These are phyloP conservation scores for Agonum fuliginosum DNA, from an alignment of 2,888 invertebrate species.

Conservation along the genomic window DNA sequence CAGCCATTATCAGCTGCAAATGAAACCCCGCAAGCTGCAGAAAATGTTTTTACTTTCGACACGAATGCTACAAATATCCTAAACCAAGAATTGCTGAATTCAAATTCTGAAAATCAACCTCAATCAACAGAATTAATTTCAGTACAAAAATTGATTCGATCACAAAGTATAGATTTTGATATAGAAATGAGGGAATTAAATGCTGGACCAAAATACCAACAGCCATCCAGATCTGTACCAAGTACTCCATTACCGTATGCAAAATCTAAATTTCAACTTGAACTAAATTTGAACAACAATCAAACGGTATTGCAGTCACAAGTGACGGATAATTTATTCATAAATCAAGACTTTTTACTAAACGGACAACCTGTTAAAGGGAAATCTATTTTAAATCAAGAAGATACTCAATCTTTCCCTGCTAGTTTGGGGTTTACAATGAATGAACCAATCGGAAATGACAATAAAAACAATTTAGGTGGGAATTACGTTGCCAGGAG, in stretches of 20 bases:
- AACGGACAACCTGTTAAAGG: constrained; percentile 71
- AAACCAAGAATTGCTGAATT: constrained; percentile 19
- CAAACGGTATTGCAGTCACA: constrained; percentile 21
- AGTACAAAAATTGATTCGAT: constrained; percentile 69
- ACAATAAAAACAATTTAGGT: constrained; percentile 51
- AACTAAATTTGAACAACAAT: constrained; percentile 55
- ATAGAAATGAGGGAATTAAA: constrained; percentile 41
- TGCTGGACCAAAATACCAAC: constrained; percentile 65
- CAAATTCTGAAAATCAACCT: constrained; percentile 12
- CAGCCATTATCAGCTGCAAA: constrained; percentile 17
- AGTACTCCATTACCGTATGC: constrained; percentile 79
- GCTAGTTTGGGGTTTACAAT: constrained; percentile 50
- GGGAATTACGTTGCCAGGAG: constrained; percentile 63
- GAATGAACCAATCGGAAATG: constrained; percentile 42
- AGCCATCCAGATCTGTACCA: constrained; percentile 81
- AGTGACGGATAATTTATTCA: constrained; percentile 36
- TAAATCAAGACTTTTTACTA: constrained; percentile 70
- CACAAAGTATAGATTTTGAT: constrained; percentile 67
- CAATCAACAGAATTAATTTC: constrained; percentile 13
- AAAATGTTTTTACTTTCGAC: constrained; percentile 48
- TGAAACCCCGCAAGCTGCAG: constrained; percentile 7
- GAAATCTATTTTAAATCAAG: constrained; percentile 57
- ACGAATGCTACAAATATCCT: constrained; percentile 35
- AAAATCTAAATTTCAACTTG: constrained; percentile 68
- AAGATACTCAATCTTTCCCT: constrained; percentile 31